Base-by-base conservation (phyloP, 2,113 vertebrate genomes). In the Sphaerodactylus townsendi region DNA sequence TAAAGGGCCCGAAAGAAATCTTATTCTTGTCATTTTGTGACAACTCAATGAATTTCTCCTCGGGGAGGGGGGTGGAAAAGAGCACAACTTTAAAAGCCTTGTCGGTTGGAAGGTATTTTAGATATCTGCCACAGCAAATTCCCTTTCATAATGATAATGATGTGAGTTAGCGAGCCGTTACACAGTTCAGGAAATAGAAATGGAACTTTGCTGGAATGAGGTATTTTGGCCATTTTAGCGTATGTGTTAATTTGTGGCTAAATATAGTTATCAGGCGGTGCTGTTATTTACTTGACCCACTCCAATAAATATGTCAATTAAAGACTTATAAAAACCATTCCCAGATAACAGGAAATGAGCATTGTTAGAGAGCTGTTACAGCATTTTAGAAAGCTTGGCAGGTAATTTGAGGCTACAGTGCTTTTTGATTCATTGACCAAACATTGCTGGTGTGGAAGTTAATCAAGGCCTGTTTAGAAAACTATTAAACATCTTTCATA, bases 41-140 rank as follows among this genome's bases (percentile, higher is more conserved):
- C 19, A n/a, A 91, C 25, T 93, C 80, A 83, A 30, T 83, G 62
- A 86, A 90, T 94, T 91, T 89, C 76, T 93, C 25, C 53, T 76
- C 75, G 59, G 33, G 23, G 35, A n/a, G 2, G 19, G n/a, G n/a
- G 14, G 59, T 13, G 8, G 13, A 5, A 14, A 90, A 87, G 92
- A 91, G 72, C 41, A 10, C 89, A 46, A 82, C 30, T 94, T 87
- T 73, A 78, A 90, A 89, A 91, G 25, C 2, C 82, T 85, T 91
- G 28, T 81, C 84, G 25, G 4, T 25, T 90, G 88, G 13, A 37
- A 86, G 44, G 11, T 5, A 77, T 92, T 92, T 88, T 59, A 85
- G 66, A 62, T 87, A 85, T 71, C 72, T 91, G 69, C 59, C 56
- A 87, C 37, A 85, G 73, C 17, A 93, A 85, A 85, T 86, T 92